A percentile compares a stretch with the other conserved stretches of the same genome.
Evolutionary conservation across 2,888 invertebrate species (phyloP).

Genomic region (Conus canariensis): DNA sequence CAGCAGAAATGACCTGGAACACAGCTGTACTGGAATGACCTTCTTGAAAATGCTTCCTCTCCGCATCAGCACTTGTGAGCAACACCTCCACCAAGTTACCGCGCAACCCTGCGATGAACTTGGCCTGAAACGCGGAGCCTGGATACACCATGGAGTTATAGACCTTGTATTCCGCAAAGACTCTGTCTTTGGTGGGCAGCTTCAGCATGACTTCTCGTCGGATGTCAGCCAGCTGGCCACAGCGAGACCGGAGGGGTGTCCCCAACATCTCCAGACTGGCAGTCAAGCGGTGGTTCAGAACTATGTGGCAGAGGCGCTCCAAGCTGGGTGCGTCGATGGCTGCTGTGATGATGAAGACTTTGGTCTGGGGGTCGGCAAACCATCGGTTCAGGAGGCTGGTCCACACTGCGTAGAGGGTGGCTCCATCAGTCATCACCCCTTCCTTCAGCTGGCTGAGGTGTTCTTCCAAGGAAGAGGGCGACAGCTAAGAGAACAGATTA

Average conservation of each 20-base stretch:
- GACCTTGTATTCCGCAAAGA: constrained; percentile 71
- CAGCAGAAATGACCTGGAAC: constrained; percentile 59
- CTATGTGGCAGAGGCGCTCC: constrained; percentile 66
- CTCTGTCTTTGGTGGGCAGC: constrained; percentile 61
- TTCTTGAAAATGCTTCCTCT: constrained; percentile 63
- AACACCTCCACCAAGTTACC: constrained; percentile 63
- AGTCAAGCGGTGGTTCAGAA: constrained; percentile 61
- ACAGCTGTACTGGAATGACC: constrained; percentile 59
- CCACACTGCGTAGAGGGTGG: constrained; percentile 72
- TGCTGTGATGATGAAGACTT: constrained; percentile 71
- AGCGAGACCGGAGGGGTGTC: constrained; percentile 59
- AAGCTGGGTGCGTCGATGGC: constrained; percentile 69
- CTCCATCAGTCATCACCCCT: constrained; percentile 63
- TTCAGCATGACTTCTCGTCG: constrained; percentile 57
- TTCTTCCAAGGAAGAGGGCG: constrained; percentile 50
- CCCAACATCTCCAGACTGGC: constrained; percentile 66
- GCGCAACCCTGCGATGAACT: constrained; percentile 68
- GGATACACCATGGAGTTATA: constrained; percentile 67
- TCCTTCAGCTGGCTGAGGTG: constrained; percentile 56
- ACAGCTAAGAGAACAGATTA: constrained; percentile 53
- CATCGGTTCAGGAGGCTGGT: constrained; percentile 70
- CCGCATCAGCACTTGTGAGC: constrained; percentile 69
- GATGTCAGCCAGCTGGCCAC: constrained; percentile 60
- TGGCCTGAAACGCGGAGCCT: constrained; percentile 59
- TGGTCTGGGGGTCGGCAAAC: constrained; percentile 62